Conservation (phyloP, 2,888 invertebrate genomes). For the Sympetrum striolatum region DNA sequence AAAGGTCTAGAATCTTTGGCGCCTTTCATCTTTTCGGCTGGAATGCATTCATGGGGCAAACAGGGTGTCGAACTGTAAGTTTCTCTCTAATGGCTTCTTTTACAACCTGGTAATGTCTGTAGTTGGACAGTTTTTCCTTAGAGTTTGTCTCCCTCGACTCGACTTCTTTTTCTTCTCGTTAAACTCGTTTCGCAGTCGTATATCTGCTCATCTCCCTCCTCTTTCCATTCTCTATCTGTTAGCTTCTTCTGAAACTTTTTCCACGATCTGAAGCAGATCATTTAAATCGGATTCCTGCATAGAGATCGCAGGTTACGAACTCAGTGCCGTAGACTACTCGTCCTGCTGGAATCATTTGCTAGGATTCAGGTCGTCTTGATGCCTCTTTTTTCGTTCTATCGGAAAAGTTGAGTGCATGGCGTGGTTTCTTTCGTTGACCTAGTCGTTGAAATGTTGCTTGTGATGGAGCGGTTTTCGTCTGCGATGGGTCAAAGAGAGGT, state of each 20-base stretch:
- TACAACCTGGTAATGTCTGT: not conserved
- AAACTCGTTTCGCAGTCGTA: not conserved
- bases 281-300: not conserved
- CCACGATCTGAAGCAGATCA: not conserved
- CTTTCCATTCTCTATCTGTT: not conserved
- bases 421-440: not conserved
- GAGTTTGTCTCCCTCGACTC: not conserved
- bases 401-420: not conserved
- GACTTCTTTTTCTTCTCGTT: too few relatives aligned
- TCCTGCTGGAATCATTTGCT: not conserved
- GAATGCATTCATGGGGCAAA: not conserved
- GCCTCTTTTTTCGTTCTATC: not conserved
- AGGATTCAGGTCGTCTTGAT: not conserved
- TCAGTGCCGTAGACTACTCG: not conserved
- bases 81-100: not conserved
- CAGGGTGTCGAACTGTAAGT: not conserved
- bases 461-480: too few relatives aligned
- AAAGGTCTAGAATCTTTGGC: not conserved
- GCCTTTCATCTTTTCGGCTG: not conserved
- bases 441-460: not conserved
- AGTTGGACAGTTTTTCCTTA: not conserved
- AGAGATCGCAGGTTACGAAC: not conserved
- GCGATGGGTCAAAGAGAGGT: too few relatives aligned
- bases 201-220: not conserved
- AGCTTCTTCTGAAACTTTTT: not conserved